phyloP scores from a whole-genome alignment of 2,888 invertebrate species.

The Anagyrus pseudococci region DNA sequence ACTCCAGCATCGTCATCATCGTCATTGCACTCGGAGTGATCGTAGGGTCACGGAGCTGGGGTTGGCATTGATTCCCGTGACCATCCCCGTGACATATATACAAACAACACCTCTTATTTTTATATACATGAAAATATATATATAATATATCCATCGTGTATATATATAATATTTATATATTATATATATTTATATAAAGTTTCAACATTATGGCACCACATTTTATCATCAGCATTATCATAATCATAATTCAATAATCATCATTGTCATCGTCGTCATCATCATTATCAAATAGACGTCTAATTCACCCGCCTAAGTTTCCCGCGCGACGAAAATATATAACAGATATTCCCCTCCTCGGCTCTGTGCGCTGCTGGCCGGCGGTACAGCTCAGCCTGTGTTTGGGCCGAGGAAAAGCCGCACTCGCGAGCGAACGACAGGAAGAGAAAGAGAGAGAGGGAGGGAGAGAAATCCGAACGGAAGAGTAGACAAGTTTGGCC shows the following conservation, averaged over 20 bases:
- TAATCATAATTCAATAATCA: no score
- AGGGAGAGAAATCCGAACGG: no score
- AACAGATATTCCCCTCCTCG: no score
- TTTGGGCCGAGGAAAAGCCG: no score
- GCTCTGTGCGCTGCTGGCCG: no score
- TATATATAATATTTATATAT: conserved; percentile 42
- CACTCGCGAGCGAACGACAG: no score
- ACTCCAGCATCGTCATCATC: conserved; percentile 18
- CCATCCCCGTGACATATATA: conserved; percentile 52
- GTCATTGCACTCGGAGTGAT: conserved; percentile 37
- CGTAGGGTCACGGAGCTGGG: conserved; percentile 23
- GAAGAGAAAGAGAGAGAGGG: no score
- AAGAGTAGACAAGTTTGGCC: no score
- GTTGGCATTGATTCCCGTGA: not conserved
- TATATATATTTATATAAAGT: conserved; percentile 55
- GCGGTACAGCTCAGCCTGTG: no score
- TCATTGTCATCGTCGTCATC: no score
- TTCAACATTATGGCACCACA: conserved; percentile 61
- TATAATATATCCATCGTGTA: conserved; percentile 43
- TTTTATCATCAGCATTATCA: conserved; percentile 19
- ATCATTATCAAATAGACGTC: conserved; percentile 8
- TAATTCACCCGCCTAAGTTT: not conserved
- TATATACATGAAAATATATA: conserved; percentile 48
- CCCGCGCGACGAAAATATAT: no score
- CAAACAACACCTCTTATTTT: conserved; percentile 60